Base-by-base conservation (phyloP, 2,797 vertebrate species). In the Parauchenoglanis punctatus region DNA sequence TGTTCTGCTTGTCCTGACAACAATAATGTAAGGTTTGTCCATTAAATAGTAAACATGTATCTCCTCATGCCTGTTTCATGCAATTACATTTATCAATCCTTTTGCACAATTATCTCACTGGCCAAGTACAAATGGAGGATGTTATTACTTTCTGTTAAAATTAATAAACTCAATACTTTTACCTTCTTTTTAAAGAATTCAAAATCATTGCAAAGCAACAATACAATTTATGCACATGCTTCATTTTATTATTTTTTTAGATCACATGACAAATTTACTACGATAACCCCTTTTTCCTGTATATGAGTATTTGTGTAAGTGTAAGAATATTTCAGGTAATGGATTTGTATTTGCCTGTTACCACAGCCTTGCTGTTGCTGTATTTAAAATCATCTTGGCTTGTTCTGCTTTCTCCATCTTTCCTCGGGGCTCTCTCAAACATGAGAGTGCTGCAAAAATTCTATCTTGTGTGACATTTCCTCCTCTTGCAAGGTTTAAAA, bases 401-500 rank as follows among this genome's bases (percentile, higher is more conserved):
- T 49, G 31, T 40, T 73, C 40, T 49, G 12, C 76, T 80, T 49
- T 70, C 77, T 82, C 76, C 15, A 13, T 75, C 52, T 56, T 25
- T 77, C 77, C 86, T 59, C 61, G 67, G 86, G 83, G 85, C 84
- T 83, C 86, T 89, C 76, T 90, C 67, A 84, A 89, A 86, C 89
- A 84, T 80, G 76, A 89, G 49, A 88, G 75, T 54, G 40, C 86
- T 87, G 86, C 84, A 85, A 86, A 85, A 89, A 89, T 85, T 85
- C 81, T 75, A 89, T 85, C 82, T 88, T 89, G 70, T 89, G 89
- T 91, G 88, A 91, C 88, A 87, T 81, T 91, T 91, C 78, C 86
- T 85, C 46, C 87, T 56, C 85, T 87, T 52, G 81, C 84, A 75
- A 87, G 83, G 84, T 85, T 91, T 87, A 89, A 89, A 91, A 92